These are phyloP conservation scores for Drosophila oshimai DNA, from an alignment of 1,140 invertebrate genomes.

Conservation along the genomic window DNA sequence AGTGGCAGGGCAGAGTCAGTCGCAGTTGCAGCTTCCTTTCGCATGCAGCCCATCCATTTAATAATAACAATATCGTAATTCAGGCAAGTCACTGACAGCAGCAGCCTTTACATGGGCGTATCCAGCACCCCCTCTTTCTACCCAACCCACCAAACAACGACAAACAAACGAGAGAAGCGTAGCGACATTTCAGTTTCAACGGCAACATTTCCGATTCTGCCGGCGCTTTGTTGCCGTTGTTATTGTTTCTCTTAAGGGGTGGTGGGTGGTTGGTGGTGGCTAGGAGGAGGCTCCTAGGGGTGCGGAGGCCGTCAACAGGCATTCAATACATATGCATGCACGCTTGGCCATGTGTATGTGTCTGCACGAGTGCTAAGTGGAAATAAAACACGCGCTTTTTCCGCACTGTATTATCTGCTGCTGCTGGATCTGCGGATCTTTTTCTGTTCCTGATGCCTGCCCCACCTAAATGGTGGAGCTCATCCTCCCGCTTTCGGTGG, in stretches of 20 bases:
- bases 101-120: slow-evolving; percentile 57
- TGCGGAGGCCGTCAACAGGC: slow-evolving; percentile 63
- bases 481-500: not conserved
- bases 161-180: slow-evolving; percentile 50
- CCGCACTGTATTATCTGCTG: slow-evolving; percentile 68
- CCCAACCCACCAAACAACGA: slow-evolving; percentile 1
- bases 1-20: slow-evolving; percentile 34
- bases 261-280: not conserved
- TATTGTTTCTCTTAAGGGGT: slow-evolving; percentile 59
- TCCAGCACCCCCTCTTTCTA: slow-evolving; percentile 6
- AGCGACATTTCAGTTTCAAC: slow-evolving; percentile 80
- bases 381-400: slow-evolving; percentile 81
- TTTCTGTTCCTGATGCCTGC: not conserved
- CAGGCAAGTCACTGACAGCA: slow-evolving; percentile 74
- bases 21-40: slow-evolving; percentile 42
- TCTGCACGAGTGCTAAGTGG: slow-evolving; percentile 70
- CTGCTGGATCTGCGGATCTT: slow-evolving; percentile 33
- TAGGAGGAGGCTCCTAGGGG: not conserved
- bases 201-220: slow-evolving; percentile 80
- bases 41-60: slow-evolving; percentile 68
- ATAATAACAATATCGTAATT: slow-evolving; percentile 81
- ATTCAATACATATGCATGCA: slow-evolving; percentile 66
- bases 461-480: not conserved
- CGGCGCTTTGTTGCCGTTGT: slow-evolving; percentile 69
- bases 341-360: slow-evolving; percentile 3